Percentiles rank a stretch among this genome's conserved stretches.
Evolutionary conservation across 2,888 invertebrate species (phyloP).

Genomic region (Nymphalis polychloros): DNA sequence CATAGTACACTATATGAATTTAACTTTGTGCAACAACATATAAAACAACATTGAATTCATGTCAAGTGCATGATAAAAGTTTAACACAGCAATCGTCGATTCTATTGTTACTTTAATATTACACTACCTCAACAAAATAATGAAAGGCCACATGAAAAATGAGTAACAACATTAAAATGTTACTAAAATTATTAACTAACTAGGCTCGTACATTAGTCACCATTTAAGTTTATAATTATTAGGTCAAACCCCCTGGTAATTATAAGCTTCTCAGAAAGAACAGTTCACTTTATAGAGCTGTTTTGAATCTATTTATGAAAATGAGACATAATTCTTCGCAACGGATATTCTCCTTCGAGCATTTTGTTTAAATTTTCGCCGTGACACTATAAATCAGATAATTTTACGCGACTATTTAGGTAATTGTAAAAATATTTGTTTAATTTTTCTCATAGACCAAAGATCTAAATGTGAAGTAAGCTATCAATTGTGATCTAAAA

Average conservation of each 20-base stretch:
- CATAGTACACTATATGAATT: constrained; percentile 22
- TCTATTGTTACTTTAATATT: constrained; percentile 13
- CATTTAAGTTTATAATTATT: neutral
- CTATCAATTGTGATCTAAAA: constrained; percentile 5
- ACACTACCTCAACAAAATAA: constrained; percentile 18
- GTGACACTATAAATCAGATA: no score
- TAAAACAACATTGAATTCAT: constrained; percentile 15
- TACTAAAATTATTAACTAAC: constrained; percentile 11
- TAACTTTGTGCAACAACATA: constrained; percentile 29
- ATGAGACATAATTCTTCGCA: constrained; percentile 1
- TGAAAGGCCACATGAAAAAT: constrained; percentile 34
- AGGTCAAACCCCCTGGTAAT: neutral
- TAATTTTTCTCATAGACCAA: constrained; percentile 10
- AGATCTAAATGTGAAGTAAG: constrained; percentile 18
- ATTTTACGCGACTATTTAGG: constrained; percentile 24
- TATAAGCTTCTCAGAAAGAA: no score
- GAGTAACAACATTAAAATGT: constrained; percentile 18
- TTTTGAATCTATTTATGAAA: neutral
- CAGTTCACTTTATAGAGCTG: no score
- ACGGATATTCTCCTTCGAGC: constrained; percentile 11
- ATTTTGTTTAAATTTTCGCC: constrained; percentile 13
- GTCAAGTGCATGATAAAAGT: constrained; percentile 15
- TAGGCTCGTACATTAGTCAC: neutral
- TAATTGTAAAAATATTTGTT: constrained; percentile 30
- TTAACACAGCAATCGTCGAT: constrained; percentile 19